These are phyloP conservation scores for Brotula barbata DNA, from an alignment of 2,797 vertebrate genomes.

Conservation along the genomic window DNA sequence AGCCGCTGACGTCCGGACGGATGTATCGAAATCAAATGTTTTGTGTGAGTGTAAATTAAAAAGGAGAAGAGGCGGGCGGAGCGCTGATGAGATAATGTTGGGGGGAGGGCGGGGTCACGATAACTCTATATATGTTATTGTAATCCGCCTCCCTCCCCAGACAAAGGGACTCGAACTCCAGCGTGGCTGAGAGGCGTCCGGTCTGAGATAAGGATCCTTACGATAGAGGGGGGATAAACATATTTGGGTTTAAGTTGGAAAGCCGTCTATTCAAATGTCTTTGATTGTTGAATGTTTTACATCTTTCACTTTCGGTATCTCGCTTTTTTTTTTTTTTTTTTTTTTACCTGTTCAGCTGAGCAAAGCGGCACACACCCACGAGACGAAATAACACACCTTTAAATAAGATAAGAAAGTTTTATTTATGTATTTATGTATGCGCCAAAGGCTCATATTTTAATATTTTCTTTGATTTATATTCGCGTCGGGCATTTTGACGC, in stretches of 20 bases:
- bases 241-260: constrained; percentile 59
- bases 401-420: too few relatives aligned
- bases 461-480: too few relatives aligned
- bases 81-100: constrained; percentile 55
- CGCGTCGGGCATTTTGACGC: too few relatives aligned
- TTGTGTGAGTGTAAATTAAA: constrained; percentile 64
- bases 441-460: too few relatives aligned
- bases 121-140: constrained; percentile 64
- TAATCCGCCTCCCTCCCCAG: constrained; percentile 27
- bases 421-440: too few relatives aligned
- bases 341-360: constrained; percentile 3
- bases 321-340: constrained; percentile 29
- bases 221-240: constrained; percentile 42
- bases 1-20: constrained; percentile 60
- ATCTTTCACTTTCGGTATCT: constrained; percentile 33
- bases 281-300: constrained; percentile 54
- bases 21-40: constrained; percentile 60
- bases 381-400: too few relatives aligned
- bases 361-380: constrained; percentile 15
- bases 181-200: constrained; percentile 48
- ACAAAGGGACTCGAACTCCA: constrained; percentile 38
- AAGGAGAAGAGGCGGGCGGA: constrained; percentile 47
- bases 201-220: constrained; percentile 32
- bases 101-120: constrained; percentile 35
- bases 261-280: constrained; percentile 63